A percentile compares a stretch with the other conserved stretches of the same genome.
Evolutionary conservation across 2,888 invertebrate genomes (phyloP).

Genomic region (Lasius platythorax): DNA sequence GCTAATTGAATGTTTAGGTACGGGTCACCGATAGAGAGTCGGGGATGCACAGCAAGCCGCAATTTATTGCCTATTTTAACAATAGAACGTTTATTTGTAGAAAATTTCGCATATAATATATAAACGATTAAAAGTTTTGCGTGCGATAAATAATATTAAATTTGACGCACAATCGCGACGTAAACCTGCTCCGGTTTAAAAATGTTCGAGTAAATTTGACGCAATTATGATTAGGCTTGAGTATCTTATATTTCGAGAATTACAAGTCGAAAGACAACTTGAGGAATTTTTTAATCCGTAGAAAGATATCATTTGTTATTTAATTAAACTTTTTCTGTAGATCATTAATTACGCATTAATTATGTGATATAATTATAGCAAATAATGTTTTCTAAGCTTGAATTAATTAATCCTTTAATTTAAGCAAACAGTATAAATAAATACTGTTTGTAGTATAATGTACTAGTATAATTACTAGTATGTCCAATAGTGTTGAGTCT

Average conservation of each 20-base stretch:
- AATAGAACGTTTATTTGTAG: not conserved
- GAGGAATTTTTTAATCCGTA: not conserved
- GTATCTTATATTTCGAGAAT: not conserved
- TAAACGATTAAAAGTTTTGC: not conserved
- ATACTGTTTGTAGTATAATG: no score
- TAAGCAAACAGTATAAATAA: not conserved
- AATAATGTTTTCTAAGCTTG: not conserved
- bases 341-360: not conserved
- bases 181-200: not conserved
- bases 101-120: not conserved
- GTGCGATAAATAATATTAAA: not conserved
- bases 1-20: constrained; percentile 86
- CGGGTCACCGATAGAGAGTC: constrained; percentile 61
- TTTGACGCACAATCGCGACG: not conserved
- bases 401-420: not conserved
- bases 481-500: constrained; percentile 52
- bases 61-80: constrained; percentile 76
- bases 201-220: not conserved
- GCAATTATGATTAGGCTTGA: not conserved
- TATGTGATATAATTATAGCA: not conserved
- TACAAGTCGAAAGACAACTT: not conserved
- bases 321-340: not conserved
- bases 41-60: constrained; percentile 63
- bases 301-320: not conserved
- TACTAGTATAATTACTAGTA: not conserved